These are phyloP conservation scores for Labrus mixtus DNA, from an alignment of 2,113 vertebrate genomes.

Conservation along the genomic window DNA sequence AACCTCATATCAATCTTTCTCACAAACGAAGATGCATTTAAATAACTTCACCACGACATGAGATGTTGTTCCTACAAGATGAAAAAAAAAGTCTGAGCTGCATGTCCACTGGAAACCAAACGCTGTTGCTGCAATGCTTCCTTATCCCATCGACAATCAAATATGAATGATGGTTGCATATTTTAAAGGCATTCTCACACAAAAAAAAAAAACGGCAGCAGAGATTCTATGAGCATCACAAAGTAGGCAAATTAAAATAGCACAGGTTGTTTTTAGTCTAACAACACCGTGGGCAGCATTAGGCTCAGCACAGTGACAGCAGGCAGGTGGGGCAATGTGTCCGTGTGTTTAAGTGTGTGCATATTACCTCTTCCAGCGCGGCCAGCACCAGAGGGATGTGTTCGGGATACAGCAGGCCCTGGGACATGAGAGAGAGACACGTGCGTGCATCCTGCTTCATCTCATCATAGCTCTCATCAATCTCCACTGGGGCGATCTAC, in stretches of 20 bases:
- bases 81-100: constrained; percentile 3
- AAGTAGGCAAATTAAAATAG: constrained; percentile 48
- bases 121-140: background rate
- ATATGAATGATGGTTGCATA: background rate
- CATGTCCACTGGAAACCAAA: constrained; percentile 15
- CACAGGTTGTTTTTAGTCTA: constrained; percentile 53
- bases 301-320: constrained; percentile 37
- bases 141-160: background rate
- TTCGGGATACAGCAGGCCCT: constrained; percentile 95
- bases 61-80: background rate
- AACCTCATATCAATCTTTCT: background rate
- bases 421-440: constrained; percentile 97
- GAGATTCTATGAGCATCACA: constrained; percentile 17
- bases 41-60: background rate
- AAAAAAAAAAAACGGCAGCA: constrained; percentile 9
- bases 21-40: background rate
- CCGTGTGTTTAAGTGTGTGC: constrained; percentile 30
- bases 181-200: background rate
- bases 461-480: constrained; percentile 98
- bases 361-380: constrained; percentile 90
- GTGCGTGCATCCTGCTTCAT: constrained; percentile 98
- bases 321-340: constrained; percentile 44
- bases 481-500: constrained; percentile 98
- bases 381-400: constrained; percentile 95
- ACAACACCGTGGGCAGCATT: constrained; percentile 48